These are phyloP conservation scores for Gallinago media DNA, from an alignment of 2,113 vertebrate genomes.

Conservation along the genomic window DNA sequence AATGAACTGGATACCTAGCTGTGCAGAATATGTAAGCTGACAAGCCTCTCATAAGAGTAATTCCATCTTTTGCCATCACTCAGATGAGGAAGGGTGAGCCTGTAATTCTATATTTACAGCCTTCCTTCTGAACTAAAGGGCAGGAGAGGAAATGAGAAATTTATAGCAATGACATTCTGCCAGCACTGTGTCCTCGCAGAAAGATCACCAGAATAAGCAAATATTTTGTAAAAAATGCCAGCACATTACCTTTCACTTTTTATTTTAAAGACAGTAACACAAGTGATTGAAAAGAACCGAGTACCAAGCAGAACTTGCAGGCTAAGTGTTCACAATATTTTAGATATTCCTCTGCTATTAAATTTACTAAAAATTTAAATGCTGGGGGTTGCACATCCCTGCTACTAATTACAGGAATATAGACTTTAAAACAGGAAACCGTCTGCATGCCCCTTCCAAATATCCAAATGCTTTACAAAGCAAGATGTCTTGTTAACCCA, in stretches of 20 bases:
- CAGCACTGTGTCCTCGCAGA: background rate
- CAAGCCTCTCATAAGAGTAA: background rate
- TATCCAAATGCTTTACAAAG: background rate
- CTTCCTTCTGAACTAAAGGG: background rate
- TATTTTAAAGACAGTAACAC: background rate
- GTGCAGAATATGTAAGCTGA: background rate
- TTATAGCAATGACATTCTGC: conserved; percentile 17
- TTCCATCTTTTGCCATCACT: background rate
- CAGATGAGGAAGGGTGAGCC: background rate
- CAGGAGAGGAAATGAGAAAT: background rate
- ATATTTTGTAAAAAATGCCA: background rate
- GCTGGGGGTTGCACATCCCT: background rate
- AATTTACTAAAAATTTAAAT: background rate
- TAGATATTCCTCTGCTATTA: background rate
- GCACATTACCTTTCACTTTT: background rate
- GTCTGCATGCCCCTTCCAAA: background rate
- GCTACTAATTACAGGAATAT: background rate
- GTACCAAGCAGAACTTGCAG: background rate
- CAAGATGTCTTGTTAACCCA: conserved; percentile 17
- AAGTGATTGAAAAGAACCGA: background rate
- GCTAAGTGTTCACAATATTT: background rate
- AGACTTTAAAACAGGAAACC: background rate
- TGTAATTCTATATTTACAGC: conserved; percentile 19
- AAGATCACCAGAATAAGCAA: background rate
- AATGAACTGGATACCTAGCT: background rate